Conservation (phyloP, 2,888 invertebrate genomes). For the Endomychus coccineus region DNA sequence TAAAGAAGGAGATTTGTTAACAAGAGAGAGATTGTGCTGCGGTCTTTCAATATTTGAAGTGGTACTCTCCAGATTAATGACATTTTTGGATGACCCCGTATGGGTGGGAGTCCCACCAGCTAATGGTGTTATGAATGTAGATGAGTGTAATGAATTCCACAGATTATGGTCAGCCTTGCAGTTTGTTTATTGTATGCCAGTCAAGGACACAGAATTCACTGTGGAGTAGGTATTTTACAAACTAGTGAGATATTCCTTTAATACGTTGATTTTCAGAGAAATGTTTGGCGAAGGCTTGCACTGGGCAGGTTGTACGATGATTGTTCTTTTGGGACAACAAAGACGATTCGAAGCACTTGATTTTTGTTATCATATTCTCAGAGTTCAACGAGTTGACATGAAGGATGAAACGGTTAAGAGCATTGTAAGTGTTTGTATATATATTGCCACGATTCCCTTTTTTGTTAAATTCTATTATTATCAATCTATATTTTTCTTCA, state of each 20-base stretch:
- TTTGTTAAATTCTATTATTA: too few species aligned
- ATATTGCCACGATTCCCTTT: too few species aligned
- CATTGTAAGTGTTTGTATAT: slow-evolving; percentile 75
- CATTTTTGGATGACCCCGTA: slow-evolving; percentile 80
- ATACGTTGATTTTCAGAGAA: slow-evolving; percentile 55
- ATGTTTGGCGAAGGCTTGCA: slow-evolving; percentile 97
- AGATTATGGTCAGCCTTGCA: slow-evolving; percentile 94
- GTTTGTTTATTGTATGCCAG: slow-evolving; percentile 96
- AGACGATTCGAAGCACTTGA: slow-evolving; percentile 93
- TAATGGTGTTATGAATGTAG: slow-evolving; percentile 92
- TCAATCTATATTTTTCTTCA: too few species aligned
- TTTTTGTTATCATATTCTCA: slow-evolving; percentile 95
- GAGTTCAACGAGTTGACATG: slow-evolving; percentile 92
- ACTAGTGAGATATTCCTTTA: slow-evolving; percentile 2
- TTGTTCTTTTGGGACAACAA: slow-evolving; percentile 91
- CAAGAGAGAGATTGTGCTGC: slow-evolving; percentile 94
- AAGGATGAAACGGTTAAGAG: slow-evolving; percentile 93
- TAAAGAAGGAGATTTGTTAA: slow-evolving; percentile 90
- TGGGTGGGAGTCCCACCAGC: slow-evolving; percentile 86
- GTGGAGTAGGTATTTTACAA: slow-evolving; percentile 68
- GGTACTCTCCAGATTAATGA: slow-evolving; percentile 78
- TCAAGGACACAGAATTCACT: slow-evolving; percentile 91
- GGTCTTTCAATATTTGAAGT: slow-evolving; percentile 96
- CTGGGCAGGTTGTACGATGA: slow-evolving; percentile 98
- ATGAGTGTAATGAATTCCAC: slow-evolving; percentile 97